phyloP scores from a whole-genome alignment of 2,113 vertebrate species.

The Blennius ocellaris region DNA sequence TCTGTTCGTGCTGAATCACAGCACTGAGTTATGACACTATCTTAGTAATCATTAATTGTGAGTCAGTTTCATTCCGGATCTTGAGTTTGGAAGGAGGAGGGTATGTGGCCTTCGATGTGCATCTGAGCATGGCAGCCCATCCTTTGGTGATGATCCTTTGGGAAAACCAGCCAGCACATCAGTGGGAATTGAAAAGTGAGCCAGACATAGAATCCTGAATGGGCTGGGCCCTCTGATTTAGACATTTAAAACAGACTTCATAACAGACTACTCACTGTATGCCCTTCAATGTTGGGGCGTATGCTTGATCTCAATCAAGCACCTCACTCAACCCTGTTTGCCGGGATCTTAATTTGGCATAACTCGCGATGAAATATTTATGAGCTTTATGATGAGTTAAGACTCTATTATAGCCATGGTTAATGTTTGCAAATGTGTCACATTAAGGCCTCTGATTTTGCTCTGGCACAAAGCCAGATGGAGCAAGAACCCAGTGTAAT shows the following conservation, averaged over 20 bases:
- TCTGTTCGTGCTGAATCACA: slow-evolving; percentile 36
- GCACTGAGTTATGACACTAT: slow-evolving; percentile 8
- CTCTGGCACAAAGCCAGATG: background rate
- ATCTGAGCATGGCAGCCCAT: slow-evolving; percentile 38
- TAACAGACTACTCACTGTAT: slow-evolving; percentile 16
- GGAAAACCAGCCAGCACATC: slow-evolving; percentile 51
- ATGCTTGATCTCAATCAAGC: slow-evolving; percentile 51
- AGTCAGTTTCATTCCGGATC: slow-evolving; percentile 35
- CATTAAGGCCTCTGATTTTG: slow-evolving; percentile 20
- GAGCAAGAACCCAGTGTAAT: background rate
- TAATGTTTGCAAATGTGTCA: slow-evolving; percentile 20
- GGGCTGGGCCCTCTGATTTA: slow-evolving; percentile 44
- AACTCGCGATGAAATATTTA: slow-evolving; percentile 50
- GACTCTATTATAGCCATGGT: slow-evolving; percentile 25
- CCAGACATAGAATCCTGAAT: slow-evolving; percentile 42
- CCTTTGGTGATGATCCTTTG: slow-evolving; percentile 19
- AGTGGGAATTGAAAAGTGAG: slow-evolving; percentile 50
- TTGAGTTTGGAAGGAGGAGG: slow-evolving; percentile 41
- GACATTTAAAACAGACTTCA: slow-evolving; percentile 50
- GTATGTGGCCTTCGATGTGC: slow-evolving; percentile 34
- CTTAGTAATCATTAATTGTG: slow-evolving; percentile 7
- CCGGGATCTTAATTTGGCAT: slow-evolving; percentile 50
- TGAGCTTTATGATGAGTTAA: slow-evolving; percentile 43
- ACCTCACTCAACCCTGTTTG: slow-evolving; percentile 16
- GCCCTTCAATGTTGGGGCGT: background rate